Base-by-base conservation (phyloP, 2,797 vertebrate species). In the Lates japonicus region DNA sequence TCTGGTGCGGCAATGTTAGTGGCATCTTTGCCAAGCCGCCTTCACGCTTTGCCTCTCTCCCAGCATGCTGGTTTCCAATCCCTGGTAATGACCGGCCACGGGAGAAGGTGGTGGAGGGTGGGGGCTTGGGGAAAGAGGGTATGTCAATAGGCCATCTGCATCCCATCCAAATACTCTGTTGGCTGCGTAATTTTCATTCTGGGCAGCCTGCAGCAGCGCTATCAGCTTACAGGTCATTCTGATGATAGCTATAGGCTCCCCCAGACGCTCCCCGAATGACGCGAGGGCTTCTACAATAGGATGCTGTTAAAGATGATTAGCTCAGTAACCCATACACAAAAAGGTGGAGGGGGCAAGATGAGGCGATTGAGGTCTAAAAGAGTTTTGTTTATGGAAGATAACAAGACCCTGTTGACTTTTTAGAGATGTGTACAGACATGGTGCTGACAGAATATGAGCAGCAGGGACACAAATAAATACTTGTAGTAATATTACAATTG, bases 91-190 rank as follows among this genome's bases (percentile, higher is more conserved):
- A 71, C 85, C 62, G 70, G 82, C 78, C n/a, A 37, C 70, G 22
- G 77, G 69, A 68, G 77, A 44, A n/a, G n/a, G 69, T 5, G 5
- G 35, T n/a, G n/a, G n/a, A 66, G 55, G 63, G 67, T 69, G 4
- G 49, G 71, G 78, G 71, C 55, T 72, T 14, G n/a, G 73, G 22
- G 60, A 79, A 62, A 67, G 88, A 85, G 86, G 83, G 84, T 83
- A 91, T 74, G 14, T 77, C 74, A n/a, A n/a, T 65, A 90, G 89
- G 91, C 95, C 95, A 96, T 96, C 95, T 96, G 95, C 86, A 82
- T 90, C 92, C 95, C 95, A 96, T 95, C 95, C 96, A 95, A 92
- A 80, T 84, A 84, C 69, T 84, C 90, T 85, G 86, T 86, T 90
- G 90, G 93, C 85, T 90, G 87, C 85, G 85, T 90, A 84, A 91